Base-by-base conservation (phyloP, 2,888 invertebrate species). In the Vandiemenella viatica region DNA sequence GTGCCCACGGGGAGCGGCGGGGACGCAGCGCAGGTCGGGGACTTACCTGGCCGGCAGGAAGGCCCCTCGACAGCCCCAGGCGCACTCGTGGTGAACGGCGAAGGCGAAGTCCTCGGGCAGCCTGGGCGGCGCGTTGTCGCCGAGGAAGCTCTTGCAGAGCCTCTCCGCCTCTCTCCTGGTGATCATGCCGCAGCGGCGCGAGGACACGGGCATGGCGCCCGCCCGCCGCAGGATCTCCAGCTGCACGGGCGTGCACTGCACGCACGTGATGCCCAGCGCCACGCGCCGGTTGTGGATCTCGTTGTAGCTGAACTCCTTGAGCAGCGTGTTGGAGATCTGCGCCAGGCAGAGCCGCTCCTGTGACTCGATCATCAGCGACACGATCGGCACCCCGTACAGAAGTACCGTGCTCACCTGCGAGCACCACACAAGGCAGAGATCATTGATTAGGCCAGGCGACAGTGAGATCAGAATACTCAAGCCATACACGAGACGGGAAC, bases 211-310 rank as follows among this genome's bases (percentile, higher is more conserved):
- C 92, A 92, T 92, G 1, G 92, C 91, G 0, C 91, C 96, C 3
- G 95, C 93, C 20, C 95, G 69, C 43, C 96, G 72, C 37, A 96
- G 67, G 56, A 95, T 90, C 70, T 96, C 96, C n/a, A 96, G 66
- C 67, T 96, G 96, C 0, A 95, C 95, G 0, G 96, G 96, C 0
- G 96, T 96, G 64, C 96, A 96, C 62, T 83, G 85, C 8, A 84
- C 82, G 62, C 85, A 86, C 2, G 83, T 84, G 58, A 80, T 92
- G 49, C 95, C 96, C 50, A 96, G 71, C 0, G 96, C 96, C 0
- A 96, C 95, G 2, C 92, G 71, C 8, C 93, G 74, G 68, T 96
- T 96, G 69, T 96, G 96, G 51, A 96, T 96, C 72, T 97, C 96
- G 68, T 97, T 96, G 73, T 96, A 97, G 57, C 92, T 93, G 72